Percentiles rank a stretch among this genome's conserved stretches.
phyloP scores from a whole-genome alignment of 2,888 invertebrate species.

The Cotesia congregata region DNA sequence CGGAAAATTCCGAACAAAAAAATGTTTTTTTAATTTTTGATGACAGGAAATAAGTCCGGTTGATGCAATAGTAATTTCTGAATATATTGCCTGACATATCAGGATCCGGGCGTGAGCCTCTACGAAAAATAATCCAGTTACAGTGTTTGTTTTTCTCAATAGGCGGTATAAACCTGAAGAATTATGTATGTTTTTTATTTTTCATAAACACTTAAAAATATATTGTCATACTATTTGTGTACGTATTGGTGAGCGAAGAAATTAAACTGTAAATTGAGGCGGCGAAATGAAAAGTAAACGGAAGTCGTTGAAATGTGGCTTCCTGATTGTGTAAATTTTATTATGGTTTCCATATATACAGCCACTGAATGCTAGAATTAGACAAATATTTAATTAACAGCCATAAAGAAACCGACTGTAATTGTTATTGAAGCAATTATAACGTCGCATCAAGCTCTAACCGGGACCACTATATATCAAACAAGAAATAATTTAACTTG shows the following conservation, averaged over 20 bases:
- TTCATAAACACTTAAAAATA: background rate
- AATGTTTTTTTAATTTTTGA: slow-evolving; percentile 20
- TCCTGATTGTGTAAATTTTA: slow-evolving; percentile 1
- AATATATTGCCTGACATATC: slow-evolving; percentile 30
- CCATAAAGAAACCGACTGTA: background rate
- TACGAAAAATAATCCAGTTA: background rate
- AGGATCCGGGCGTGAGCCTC: slow-evolving; percentile 9
- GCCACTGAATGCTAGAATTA: background rate
- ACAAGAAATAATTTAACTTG: background rate
- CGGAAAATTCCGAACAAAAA: background rate
- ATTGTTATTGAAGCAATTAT: background rate
- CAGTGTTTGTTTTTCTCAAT: background rate
- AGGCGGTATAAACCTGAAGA: background rate
- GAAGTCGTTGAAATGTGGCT: slow-evolving; percentile 1
- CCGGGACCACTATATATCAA: background rate
- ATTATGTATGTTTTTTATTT: background rate
- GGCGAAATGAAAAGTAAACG: background rate
- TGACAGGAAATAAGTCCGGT: slow-evolving; percentile 46
- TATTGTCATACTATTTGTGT: background rate
- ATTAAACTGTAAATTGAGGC: background rate
- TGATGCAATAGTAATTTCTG: slow-evolving; percentile 40
- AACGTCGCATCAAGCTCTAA: background rate
- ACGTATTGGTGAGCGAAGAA: background rate
- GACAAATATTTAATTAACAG: background rate
- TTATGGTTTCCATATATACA: background rate